Base-by-base conservation (phyloP, 1,140 invertebrate species). In the Plutomurus gul region DNA sequence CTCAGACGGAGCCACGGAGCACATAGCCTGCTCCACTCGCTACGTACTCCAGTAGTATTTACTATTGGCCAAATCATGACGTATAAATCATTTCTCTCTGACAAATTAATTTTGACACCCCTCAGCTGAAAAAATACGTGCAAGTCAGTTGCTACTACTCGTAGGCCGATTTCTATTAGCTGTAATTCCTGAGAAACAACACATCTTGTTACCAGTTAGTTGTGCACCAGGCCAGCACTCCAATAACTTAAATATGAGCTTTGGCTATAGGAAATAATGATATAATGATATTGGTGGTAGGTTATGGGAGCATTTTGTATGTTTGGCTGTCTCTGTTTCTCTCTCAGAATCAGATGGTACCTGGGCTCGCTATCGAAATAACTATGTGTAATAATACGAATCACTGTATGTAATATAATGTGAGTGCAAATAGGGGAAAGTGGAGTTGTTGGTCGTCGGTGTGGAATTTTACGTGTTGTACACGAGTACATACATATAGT, bases 71-170 rank as follows among this genome's bases (percentile, higher is more conserved):
- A 78, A 78, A 78, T 78, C 70, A 78, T 78, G 77, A 78, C 77
- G 36, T 78, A 78, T 78, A 78, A 78, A 78, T 78, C 77, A 78
- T 78, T 78, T 78, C 71, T 74, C 40, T 60, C 70, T 78, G 71
- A 75, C 73, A 79, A 79, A 79, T 79, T 79, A 79, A 75, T 79
- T 79, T 79, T 79, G 78, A 79, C 78, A 79, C 72, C 51, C 78
- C 71, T 74, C 71, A 25, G 76, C 65, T 73, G 65, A 78, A 78
- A 78, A 78, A 49, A 39, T 77, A 77, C 76, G 76, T 77, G 76
- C 51, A 71, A 43, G 6, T 70, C 22, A 47, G 39, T 13, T 22
- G 8, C 7, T 30, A 3, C 11, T 43, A 10, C 10, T 43, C 11
- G 11, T 43, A 43, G 39, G 11, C 39, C 10, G 11, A 43, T 43